Conservation (phyloP, 2,888 invertebrate genomes). For the Disparrhopalites patrizii region DNA sequence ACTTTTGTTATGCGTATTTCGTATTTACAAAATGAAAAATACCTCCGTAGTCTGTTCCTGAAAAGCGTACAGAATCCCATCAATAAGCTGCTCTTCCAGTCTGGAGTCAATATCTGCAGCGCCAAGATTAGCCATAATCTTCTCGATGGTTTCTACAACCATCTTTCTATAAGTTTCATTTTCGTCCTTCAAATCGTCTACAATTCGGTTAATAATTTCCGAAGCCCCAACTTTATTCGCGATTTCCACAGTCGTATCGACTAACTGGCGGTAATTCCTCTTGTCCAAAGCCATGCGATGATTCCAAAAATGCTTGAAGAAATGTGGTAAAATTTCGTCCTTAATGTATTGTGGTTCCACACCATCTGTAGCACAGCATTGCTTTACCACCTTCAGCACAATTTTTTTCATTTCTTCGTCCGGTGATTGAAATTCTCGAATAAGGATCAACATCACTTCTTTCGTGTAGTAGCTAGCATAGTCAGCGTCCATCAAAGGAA, state of each 20-base stretch:
- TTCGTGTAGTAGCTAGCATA: slow-evolving; percentile 99
- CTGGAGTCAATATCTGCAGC: slow-evolving; percentile 98
- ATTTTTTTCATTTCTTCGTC: slow-evolving; percentile 99
- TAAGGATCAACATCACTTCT: slow-evolving; percentile 98
- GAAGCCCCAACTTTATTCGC: slow-evolving; percentile 99
- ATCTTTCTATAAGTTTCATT: slow-evolving; percentile 99
- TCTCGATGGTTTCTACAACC: slow-evolving; percentile 99
- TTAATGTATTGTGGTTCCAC: slow-evolving; percentile 99
- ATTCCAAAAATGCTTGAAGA: slow-evolving; percentile 99
- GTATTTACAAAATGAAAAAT: no score
- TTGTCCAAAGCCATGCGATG: slow-evolving; percentile 99
- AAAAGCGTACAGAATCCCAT: slow-evolving; percentile 98
- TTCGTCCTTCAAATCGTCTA: slow-evolving; percentile 98
- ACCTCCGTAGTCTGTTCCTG: slow-evolving; percentile 99
- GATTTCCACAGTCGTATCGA: slow-evolving; percentile 99
- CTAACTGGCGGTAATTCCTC: slow-evolving; percentile 93
- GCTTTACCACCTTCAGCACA: slow-evolving; percentile 98
- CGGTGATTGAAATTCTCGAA: slow-evolving; percentile 98
- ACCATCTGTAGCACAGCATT: slow-evolving; percentile 99
- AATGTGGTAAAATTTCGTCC: slow-evolving; percentile 96
- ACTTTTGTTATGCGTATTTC: no score
- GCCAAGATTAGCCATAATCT: slow-evolving; percentile 95
- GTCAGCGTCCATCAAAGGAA: slow-evolving; percentile 99
- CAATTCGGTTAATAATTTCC: slow-evolving; percentile 96
- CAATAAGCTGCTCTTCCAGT: slow-evolving; percentile 97